Evolutionary conservation across 2,797 vertebrate species (phyloP).

Genomic region (Emys orbicularis): DNA sequence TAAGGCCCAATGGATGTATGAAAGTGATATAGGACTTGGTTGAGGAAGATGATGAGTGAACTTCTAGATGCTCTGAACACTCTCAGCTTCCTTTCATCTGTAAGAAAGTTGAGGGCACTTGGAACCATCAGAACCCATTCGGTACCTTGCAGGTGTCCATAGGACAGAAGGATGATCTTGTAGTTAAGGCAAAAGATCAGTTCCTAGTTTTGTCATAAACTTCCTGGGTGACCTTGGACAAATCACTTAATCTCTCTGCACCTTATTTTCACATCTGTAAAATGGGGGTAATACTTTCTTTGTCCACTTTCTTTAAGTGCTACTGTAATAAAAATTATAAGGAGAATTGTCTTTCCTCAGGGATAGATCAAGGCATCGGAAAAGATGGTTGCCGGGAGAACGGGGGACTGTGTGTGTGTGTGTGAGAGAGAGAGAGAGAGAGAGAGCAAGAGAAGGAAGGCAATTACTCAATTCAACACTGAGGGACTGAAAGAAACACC

Average conservation of each 20-base stretch:
- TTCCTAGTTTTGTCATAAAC: not conserved
- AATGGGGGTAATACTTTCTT: not conserved
- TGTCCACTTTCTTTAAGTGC: not conserved
- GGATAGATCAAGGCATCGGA: not conserved
- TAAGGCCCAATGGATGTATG: rapidly evolving
- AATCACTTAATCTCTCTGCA: not conserved
- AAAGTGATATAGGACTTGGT: rapidly evolving
- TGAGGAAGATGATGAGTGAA: not conserved
- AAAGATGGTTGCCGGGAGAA: not conserved
- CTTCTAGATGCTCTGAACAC: not conserved
- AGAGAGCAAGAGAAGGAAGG: not conserved
- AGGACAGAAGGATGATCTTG: not conserved
- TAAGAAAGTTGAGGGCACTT: not conserved
- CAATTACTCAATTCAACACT: not conserved
- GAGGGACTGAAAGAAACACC: not conserved
- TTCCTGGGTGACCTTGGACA: not conserved
- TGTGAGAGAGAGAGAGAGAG: no score
- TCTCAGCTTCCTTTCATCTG: not conserved
- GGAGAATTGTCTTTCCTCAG: not conserved
- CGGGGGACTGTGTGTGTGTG: not conserved
- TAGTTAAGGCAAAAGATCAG: not conserved
- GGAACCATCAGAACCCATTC: not conserved
- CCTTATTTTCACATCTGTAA: not conserved
- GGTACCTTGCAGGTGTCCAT: not conserved
- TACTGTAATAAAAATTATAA: not conserved